phyloP scores from a whole-genome alignment of 2,113 vertebrate species.

The Myrmophylax atrothorax region DNA sequence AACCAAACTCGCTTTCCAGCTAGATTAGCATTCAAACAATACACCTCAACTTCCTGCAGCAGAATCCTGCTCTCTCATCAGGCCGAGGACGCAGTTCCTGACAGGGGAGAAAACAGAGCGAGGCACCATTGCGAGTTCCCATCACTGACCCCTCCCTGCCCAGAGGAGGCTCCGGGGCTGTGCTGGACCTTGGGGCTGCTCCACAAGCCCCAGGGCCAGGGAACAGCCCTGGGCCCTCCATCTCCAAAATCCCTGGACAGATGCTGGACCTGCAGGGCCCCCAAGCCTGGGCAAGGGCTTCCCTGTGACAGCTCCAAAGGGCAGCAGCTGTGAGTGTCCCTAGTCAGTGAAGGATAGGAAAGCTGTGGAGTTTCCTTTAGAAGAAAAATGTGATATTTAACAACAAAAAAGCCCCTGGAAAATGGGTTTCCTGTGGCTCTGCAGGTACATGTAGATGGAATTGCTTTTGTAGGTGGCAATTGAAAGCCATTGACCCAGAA shows the following conservation, averaged over 20 bases:
- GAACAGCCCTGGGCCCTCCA: neutral
- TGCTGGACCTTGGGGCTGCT: neutral
- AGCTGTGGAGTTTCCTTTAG: neutral
- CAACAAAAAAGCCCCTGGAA: neutral
- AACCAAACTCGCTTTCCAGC: neutral
- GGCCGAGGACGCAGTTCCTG: neutral
- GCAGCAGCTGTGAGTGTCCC: accelerated
- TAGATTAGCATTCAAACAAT: neutral
- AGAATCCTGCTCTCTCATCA: neutral
- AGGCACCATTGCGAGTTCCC: neutral
- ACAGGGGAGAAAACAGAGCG: neutral
- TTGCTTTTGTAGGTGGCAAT: neutral
- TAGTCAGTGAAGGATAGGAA: neutral
- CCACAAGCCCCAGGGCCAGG: neutral
- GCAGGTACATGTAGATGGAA: neutral
- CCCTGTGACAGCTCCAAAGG: neutral
- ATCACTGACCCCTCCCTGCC: accelerated
- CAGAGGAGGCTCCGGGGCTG: neutral
- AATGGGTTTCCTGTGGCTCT: neutral
- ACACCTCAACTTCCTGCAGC: neutral
- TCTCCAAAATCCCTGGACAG: neutral
- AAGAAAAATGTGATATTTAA: neutral
- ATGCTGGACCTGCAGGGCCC: neutral
- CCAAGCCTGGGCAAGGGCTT: neutral
- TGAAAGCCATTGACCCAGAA: neutral